These are phyloP conservation scores for Cephalopachus bancanus DNA, from an alignment of 2,797 vertebrate genomes.

Conservation along the genomic window DNA sequence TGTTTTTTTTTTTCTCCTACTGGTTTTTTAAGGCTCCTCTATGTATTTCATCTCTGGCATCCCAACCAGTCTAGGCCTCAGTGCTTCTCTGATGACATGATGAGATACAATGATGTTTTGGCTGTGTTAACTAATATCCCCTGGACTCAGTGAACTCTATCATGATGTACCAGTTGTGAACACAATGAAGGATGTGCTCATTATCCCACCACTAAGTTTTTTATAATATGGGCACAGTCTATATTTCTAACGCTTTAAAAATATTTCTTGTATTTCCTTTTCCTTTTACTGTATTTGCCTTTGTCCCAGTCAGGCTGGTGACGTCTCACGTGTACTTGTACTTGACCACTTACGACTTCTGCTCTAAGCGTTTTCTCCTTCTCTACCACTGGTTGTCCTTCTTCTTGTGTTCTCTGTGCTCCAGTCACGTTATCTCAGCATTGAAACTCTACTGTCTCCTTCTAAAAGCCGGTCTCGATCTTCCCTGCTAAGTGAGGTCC, in stretches of 20 bases:
- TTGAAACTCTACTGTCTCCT: not conserved
- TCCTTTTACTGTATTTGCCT: not conserved
- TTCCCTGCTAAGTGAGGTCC: not conserved
- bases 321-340: not conserved
- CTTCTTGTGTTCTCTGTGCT: not conserved
- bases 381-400: not conserved
- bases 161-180: not conserved
- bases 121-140: not conserved
- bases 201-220: not conserved
- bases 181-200: not conserved
- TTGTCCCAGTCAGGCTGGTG: not conserved
- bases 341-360: not conserved
- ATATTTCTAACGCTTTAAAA: not conserved
- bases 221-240: not conserved
- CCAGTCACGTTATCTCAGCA: not conserved
- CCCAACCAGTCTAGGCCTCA: not conserved
- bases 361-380: not conserved
- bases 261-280: not conserved
- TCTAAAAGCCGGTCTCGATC: not conserved
- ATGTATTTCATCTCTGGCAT: not conserved
- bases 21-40: not conserved
- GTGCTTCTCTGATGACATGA: not conserved
- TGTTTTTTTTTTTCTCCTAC: not conserved
- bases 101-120: slow-evolving; percentile 26
- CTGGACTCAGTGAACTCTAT: not conserved